Percentiles rank a stretch among this genome's conserved stretches.
phyloP scores from a whole-genome alignment of 2,888 invertebrate genomes.

The Agrochola litura region DNA sequence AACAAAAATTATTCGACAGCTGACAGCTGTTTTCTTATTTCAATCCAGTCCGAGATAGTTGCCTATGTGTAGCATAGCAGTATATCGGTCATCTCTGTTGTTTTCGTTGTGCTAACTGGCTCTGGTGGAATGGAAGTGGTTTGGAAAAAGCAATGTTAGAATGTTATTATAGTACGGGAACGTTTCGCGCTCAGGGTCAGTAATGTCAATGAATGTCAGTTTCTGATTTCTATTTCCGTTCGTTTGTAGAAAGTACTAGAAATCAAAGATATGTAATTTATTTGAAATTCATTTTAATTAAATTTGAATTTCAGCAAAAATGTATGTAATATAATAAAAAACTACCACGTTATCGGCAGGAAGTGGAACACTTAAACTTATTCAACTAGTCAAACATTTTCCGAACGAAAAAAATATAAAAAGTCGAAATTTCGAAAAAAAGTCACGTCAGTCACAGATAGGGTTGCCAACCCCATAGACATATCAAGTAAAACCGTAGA shows the following conservation, averaged over 20 bases:
- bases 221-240: not conserved
- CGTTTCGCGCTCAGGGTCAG: conserved; percentile 1
- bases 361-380: not conserved
- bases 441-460: not conserved
- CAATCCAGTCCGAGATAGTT: conserved; percentile 13
- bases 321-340: not conserved
- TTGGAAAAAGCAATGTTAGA: conserved; percentile 29
- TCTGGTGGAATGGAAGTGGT: not conserved
- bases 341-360: not conserved
- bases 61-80: conserved; percentile 30
- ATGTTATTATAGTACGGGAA: not conserved
- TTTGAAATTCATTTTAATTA: too few species aligned
- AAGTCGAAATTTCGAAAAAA: not conserved
- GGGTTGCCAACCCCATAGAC: too few species aligned
- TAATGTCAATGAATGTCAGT: conserved; percentile 22
- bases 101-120: not conserved
- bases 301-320: not conserved
- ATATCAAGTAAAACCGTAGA: too few species aligned
- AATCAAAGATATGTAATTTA: not conserved
- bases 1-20: conserved; percentile 71
- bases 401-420: conserved; percentile 12
- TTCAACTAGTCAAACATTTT: not conserved
- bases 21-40: conserved; percentile 61
- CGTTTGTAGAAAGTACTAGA: conserved; percentile 48
- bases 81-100: not conserved